Evolutionary conservation across 2,113 vertebrate genomes (phyloP), one percentile per base, ranked within the genome.

Genomic region (Heterotis niloticus): DNA sequence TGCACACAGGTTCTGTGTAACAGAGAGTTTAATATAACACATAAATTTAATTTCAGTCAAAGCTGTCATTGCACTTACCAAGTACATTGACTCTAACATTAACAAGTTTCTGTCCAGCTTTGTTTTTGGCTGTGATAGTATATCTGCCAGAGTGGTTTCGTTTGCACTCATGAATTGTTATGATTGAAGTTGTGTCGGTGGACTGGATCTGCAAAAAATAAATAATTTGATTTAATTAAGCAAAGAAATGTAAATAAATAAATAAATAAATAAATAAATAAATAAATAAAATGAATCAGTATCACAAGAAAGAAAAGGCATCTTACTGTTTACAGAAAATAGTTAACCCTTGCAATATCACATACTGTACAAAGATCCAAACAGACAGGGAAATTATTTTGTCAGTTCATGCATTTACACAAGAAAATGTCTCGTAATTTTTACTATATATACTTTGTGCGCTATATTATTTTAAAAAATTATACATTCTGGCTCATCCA

Each of bases 41-140:
- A 44, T 44, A 2, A 59, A 69, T 69, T 78, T 4, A 9, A 34
- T 28, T 60, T 28, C 17, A 59, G 51, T 44, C 11, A 23, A n/a
- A 59, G 1, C 11, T 7, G 1, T 44, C 28, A 34, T 67, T 52
- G 14, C 18, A 83, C 88, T 10, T 90, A 99, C 98, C 98, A 76
- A 99, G 95, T 67, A 99, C 96, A 82, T 94, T 96, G 81, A 99
- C 96, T 90, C 95, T 92, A 84, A 98, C 81, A 52, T 94, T 94
- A 60, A 94, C 87, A 23, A 96, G 96, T 89, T 99, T 99, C 89
- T 98, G 96, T 88, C 96, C 97, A 57, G 96, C 94, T 91, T 99
- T 99, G 85, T 99, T 99, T 86, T 98, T 99, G 77, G 96, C 98
- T 59, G 96, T 98, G 89, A 99, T 95, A 79, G 91, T 98, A 81